Evolutionary conservation across 2,113 vertebrate genomes (phyloP).

Genomic region (Istiophorus platypterus): DNA sequence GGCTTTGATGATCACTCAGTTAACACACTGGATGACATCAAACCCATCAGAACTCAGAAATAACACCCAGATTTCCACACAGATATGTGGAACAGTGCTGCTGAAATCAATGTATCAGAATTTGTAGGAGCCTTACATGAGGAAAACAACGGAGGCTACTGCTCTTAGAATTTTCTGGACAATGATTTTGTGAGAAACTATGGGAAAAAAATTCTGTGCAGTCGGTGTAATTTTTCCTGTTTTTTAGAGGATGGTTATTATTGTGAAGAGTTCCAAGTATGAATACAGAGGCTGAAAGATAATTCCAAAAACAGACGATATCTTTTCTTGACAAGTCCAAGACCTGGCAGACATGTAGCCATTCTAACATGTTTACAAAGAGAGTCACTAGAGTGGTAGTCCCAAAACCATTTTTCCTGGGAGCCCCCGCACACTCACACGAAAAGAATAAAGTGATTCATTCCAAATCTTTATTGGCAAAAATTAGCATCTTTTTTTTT

Average conservation of each 20-base stretch:
- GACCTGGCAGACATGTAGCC: too few relatives aligned
- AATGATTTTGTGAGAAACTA: background rate
- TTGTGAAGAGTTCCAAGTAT: background rate
- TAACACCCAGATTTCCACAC: constrained; percentile 25
- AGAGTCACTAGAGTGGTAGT: too few relatives aligned
- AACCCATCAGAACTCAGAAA: constrained; percentile 31
- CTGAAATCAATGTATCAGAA: background rate
- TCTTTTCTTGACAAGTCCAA: background rate
- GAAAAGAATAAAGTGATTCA: too few relatives aligned
- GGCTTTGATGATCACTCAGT: constrained; percentile 43
- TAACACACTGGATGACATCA: constrained; percentile 35
- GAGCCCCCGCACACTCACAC: too few relatives aligned
- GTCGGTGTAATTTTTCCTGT: background rate
- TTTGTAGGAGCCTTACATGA: background rate
- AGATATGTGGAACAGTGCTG: background rate
- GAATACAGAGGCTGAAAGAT: background rate
- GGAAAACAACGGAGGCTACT: background rate
- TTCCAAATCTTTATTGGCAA: too few relatives aligned
- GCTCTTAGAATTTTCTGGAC: background rate
- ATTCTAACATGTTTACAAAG: too few relatives aligned
- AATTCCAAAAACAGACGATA: background rate
- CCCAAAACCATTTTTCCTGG: too few relatives aligned
- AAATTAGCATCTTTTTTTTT: too few relatives aligned
- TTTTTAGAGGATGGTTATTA: background rate
- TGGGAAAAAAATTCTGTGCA: too few relatives aligned